These are phyloP conservation scores for Myripristis jacobus DNA, from an alignment of 2,797 vertebrate species.

Conservation along the genomic window DNA sequence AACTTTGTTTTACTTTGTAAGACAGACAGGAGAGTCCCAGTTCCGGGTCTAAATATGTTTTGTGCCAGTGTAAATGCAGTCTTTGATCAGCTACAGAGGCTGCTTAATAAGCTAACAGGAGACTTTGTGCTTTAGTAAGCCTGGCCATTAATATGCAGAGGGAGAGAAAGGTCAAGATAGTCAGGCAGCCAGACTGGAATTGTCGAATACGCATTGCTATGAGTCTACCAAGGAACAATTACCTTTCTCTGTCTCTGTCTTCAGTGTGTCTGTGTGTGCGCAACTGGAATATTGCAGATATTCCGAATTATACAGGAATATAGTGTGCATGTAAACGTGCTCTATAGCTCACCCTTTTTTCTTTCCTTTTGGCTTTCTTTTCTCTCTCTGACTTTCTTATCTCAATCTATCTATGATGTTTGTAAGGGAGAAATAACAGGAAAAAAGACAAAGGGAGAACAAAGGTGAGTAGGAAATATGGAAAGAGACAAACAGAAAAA, in stretches of 20 bases:
- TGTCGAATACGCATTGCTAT: slow-evolving; percentile 29
- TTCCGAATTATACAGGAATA: too few relatives aligned
- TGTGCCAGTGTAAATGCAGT: not conserved
- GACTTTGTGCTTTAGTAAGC: slow-evolving; percentile 20
- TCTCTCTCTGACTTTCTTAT: not conserved
- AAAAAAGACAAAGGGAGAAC: slow-evolving; percentile 8
- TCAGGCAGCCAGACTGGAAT: slow-evolving; percentile 19
- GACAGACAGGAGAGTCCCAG: not conserved
- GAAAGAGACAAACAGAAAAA: slow-evolving; percentile 17
- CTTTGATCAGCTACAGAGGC: slow-evolving; percentile 1
- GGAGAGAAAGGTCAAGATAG: slow-evolving; percentile 45
- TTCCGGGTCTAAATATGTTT: not conserved
- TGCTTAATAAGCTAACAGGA: slow-evolving; percentile 16
- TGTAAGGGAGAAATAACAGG: slow-evolving; percentile 3
- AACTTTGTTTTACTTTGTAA: not conserved
- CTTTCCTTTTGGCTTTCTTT: slow-evolving; percentile 10
- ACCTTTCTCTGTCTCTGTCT: slow-evolving; percentile 6
- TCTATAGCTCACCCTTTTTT: not conserved
- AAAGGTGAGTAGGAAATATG: slow-evolving; percentile 47
- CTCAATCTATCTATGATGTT: slow-evolving; percentile 51
- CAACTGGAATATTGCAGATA: too few relatives aligned
- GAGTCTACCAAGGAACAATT: slow-evolving; percentile 29
- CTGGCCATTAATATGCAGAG: slow-evolving; percentile 39
- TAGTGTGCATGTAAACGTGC: too few relatives aligned
- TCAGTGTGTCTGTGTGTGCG: not conserved